Percentiles rank a stretch among this genome's conserved stretches.
Conservation (phyloP, 2,888 invertebrate species). For the Trissonchulus latispiculum region DNA sequence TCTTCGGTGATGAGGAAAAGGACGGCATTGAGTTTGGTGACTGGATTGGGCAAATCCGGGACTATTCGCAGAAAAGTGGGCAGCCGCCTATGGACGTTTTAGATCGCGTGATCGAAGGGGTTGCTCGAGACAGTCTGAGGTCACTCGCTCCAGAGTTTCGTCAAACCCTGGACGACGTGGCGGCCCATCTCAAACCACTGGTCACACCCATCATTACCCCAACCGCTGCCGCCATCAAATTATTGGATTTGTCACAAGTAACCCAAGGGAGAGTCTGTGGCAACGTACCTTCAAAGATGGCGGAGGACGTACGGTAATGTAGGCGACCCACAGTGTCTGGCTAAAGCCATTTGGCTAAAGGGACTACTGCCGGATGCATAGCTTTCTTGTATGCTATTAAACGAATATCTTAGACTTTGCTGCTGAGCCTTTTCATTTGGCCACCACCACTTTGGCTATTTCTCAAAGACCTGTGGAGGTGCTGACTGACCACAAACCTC, state of each 20-base stretch:
- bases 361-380: neutral
- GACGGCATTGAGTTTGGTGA: neutral
- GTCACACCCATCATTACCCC: neutral
- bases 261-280: neutral
- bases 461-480: neutral
- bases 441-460: neutral
- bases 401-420: no score
- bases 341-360: neutral
- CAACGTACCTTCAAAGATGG: neutral
- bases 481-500: neutral
- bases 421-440: no score
- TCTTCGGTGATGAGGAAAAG: neutral
- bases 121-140: no score
- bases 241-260: neutral
- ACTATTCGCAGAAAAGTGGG: no score
- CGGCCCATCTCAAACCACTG: neutral
- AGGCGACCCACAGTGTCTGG: neutral
- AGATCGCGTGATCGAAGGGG: no score
- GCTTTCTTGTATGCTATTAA: no score
- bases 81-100: no score
- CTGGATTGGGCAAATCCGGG: neutral
- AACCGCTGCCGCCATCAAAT: neutral
- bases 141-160: no score
- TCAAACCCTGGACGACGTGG: no score
- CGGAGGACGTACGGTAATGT: neutral